Base-by-base conservation (phyloP, 2,888 invertebrate genomes). In the Caenorhabditis uteleia region DNA sequence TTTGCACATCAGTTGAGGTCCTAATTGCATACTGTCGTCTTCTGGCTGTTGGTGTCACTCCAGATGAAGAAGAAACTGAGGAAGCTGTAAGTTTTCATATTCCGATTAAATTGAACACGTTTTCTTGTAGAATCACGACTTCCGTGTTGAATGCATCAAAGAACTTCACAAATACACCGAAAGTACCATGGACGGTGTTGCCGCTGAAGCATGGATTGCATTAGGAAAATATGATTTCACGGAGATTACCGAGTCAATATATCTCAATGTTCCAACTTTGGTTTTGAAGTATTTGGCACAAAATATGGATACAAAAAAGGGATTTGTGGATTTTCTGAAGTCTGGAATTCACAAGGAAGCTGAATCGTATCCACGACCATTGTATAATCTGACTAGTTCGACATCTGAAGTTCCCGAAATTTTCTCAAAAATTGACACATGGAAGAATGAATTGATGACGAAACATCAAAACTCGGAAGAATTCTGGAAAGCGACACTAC, bases 401-500 rank as follows among this genome's bases (percentile, higher is more conserved):
- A 20, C 14, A 18, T 3, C 14, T 5, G 45, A 53, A 29, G 27
- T 56, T 20, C 42, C 39, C 4, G 57, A 57, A 5, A 6, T 64
- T 4, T 20, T 64, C 5, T 14, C 45, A 0, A 57, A 57, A 34
- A 33, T 64, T 3, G 49, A 57, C 10, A 31, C 21, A 2, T 64
- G 26, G 18, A 57, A 57, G 29, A 53, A 55, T 38, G 20, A 44
- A 3, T 14, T 56, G 36, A n/a, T 31, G 1, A 16, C 14, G 6
- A 47, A 55, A n/a, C 43, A 46, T 34, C 21, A 36, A n/a, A 46
- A 51, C 0, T 25, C n/a, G 7, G 14, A 25, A 44, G 3, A n/a
- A 48, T 64, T 53, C 36, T 64, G 62, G 57, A 18, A 49, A 10
- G 36, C 57, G 3, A 57, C 56, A 5, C 46, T 64, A 8, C 45